These are phyloP conservation scores for Etheostoma nigrum DNA, from an alignment of 2,797 vertebrate species.

Conservation along the genomic window DNA sequence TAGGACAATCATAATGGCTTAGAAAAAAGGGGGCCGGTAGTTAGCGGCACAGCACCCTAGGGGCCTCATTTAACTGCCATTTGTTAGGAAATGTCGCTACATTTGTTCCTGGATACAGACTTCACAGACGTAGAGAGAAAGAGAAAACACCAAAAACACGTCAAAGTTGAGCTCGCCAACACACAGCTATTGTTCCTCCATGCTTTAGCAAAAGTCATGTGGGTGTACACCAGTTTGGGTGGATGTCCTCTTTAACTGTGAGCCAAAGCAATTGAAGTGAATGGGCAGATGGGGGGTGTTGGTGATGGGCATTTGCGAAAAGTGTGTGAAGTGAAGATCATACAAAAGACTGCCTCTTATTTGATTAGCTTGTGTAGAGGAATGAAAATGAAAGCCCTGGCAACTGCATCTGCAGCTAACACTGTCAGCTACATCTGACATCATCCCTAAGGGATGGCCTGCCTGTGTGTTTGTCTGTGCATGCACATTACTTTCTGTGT, in stretches of 20 bases:
- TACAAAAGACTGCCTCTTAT: slow-evolving; percentile 69
- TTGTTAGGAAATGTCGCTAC: slow-evolving; percentile 84
- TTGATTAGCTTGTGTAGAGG: slow-evolving; percentile 69
- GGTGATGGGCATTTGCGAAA: slow-evolving; percentile 63
- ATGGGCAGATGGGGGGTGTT: slow-evolving; percentile 56
- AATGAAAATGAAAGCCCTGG: slow-evolving; percentile 64
- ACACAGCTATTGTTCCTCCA: slow-evolving; percentile 63
- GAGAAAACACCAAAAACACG: slow-evolving; percentile 64
- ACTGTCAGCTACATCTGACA: slow-evolving; percentile 65
- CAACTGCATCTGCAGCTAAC: slow-evolving; percentile 60
- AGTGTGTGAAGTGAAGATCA: slow-evolving; percentile 72
- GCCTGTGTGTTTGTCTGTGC: slow-evolving; percentile 21
- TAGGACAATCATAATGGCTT: slow-evolving; percentile 85
- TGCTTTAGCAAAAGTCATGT: slow-evolving; percentile 71
- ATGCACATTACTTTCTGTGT: slow-evolving; percentile 13
- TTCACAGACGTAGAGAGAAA: slow-evolving; percentile 74
- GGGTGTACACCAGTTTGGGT: slow-evolving; percentile 73
- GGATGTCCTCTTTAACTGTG: slow-evolving; percentile 71
- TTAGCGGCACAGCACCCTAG: slow-evolving; percentile 80
- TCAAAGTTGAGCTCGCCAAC: slow-evolving; percentile 75
- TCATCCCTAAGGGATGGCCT: slow-evolving; percentile 57
- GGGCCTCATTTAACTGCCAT: slow-evolving; percentile 87
- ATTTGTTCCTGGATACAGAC: slow-evolving; percentile 83
- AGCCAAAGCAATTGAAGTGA: slow-evolving; percentile 74
- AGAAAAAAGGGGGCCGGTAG: slow-evolving; percentile 71